Evolutionary conservation across 2,797 vertebrate genomes (phyloP).

Genomic region (Tapera naevia): DNA sequence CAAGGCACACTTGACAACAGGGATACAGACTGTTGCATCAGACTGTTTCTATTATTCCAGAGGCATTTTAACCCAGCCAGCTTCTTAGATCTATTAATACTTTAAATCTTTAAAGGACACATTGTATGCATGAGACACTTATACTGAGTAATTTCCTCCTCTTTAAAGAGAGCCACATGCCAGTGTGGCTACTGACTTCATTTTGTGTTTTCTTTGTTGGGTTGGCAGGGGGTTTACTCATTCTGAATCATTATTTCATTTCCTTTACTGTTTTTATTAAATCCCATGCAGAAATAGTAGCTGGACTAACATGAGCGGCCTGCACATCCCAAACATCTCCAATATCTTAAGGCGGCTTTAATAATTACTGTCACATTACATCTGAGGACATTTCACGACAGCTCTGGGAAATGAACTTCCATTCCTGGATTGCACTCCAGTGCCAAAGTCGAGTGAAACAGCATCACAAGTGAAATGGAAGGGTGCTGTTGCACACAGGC

Average conservation of each 20-base stretch:
- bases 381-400: neutral
- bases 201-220: neutral
- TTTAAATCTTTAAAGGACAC: neutral
- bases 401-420: neutral
- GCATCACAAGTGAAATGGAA: neutral
- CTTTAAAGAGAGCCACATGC: neutral
- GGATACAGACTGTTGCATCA: neutral
- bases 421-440: neutral
- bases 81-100: neutral
- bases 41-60: neutral
- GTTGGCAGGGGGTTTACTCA: neutral
- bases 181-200: neutral
- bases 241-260: neutral
- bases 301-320: neutral
- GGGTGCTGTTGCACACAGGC: neutral
- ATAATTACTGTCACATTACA: neutral
- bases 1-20: neutral
- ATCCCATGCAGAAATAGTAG: neutral
- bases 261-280: neutral
- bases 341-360: neutral
- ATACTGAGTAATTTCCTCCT: neutral
- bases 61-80: neutral
- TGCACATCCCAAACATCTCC: neutral
- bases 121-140: neutral
- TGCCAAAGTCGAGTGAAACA: neutral